Percentiles rank a stretch among this genome's conserved stretches.
Evolutionary conservation across 1,140 invertebrate species (phyloP).

Genomic region (Drosophila melanica): DNA sequence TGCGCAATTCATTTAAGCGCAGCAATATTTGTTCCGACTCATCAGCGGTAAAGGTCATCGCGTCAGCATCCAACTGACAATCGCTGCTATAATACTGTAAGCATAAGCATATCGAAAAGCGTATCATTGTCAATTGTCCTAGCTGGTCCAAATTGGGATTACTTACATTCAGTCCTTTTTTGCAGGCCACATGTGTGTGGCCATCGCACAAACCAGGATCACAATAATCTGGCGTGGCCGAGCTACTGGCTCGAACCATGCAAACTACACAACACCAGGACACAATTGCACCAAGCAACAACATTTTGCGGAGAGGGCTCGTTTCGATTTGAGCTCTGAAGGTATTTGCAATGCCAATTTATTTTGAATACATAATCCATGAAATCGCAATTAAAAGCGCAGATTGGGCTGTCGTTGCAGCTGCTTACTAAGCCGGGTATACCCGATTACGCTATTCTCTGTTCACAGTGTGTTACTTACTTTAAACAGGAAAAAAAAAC

Average conservation of each 20-base stretch:
- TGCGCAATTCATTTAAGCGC: slow-evolving; percentile 20
- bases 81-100: not conserved
- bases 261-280: not conserved
- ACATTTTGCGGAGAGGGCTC: slow-evolving; percentile 13
- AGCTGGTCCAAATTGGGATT: not conserved
- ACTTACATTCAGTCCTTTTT: not conserved
- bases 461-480: too few relatives aligned
- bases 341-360: not conserved
- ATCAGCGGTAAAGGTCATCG: not conserved
- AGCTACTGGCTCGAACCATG: not conserved
- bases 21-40: not conserved
- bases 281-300: not conserved
- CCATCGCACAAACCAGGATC: not conserved
- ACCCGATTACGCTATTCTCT: not conserved
- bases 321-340: slow-evolving; percentile 9
- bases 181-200: slow-evolving; percentile 11
- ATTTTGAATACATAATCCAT: not conserved
- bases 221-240: not conserved
- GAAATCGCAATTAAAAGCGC: slow-evolving; percentile 20
- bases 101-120: not conserved
- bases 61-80: slow-evolving; percentile 32
- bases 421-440: not conserved
- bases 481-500: too few relatives aligned
- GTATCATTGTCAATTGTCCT: not conserved
- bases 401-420: not conserved